Percentiles rank a stretch among this genome's conserved stretches.
phyloP scores from a whole-genome alignment of 2,797 vertebrate species.

The Chrysocyon brachyurus region DNA sequence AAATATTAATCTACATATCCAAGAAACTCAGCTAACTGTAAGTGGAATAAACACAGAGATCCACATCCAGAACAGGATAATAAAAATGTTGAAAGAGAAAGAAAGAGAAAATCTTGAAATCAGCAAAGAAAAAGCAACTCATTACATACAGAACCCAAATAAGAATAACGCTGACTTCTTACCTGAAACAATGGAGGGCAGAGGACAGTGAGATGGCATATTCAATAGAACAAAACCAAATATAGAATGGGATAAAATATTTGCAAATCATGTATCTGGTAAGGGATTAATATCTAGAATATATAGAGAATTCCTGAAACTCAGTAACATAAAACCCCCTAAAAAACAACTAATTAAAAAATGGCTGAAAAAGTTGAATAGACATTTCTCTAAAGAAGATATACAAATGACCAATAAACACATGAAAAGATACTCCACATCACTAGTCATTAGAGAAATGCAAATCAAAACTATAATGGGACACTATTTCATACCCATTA shows the following conservation, averaged over 20 bases:
- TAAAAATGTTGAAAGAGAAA: slow-evolving; percentile 42
- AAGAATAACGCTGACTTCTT: slow-evolving; percentile 16
- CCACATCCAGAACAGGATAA: background rate
- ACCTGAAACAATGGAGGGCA: background rate
- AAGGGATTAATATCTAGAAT: background rate
- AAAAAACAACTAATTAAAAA: background rate
- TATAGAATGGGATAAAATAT: background rate
- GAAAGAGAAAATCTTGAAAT: slow-evolving; percentile 19
- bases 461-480: background rate
- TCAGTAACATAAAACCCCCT: background rate
- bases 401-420: background rate
- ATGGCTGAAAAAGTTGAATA: background rate
- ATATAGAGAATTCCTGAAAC: background rate
- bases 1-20: background rate
- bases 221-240: background rate
- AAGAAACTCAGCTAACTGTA: slow-evolving; percentile 11
- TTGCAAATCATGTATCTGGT: background rate
- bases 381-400: background rate
- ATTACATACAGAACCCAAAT: background rate
- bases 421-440: background rate
- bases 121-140: background rate
- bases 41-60: background rate
- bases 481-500: background rate
- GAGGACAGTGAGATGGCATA: background rate
- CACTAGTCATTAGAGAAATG: background rate